phyloP scores from a whole-genome alignment of 2,113 vertebrate species.

The Epinephelus fuscoguttatus region DNA sequence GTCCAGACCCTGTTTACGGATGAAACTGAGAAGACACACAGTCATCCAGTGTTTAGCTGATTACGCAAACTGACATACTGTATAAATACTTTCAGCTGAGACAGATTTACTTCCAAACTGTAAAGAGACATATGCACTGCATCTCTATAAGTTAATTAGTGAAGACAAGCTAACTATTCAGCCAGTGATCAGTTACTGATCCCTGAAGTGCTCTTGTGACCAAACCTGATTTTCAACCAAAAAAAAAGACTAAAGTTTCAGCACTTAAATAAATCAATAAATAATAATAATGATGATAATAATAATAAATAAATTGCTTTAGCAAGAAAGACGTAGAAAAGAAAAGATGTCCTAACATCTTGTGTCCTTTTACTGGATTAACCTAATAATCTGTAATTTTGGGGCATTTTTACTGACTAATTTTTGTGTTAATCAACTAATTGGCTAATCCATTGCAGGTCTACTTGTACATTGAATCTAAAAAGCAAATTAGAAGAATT shows the following conservation, averaged over 20 bases:
- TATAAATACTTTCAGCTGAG: not conserved
- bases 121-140: not conserved
- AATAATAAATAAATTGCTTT: not conserved
- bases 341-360: not conserved
- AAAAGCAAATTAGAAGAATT: too few species aligned
- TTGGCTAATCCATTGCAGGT: too few species aligned
- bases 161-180: not conserved
- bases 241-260: not conserved
- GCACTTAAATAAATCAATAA: not conserved
- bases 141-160: not conserved
- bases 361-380: too few species aligned
- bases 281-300: too few species aligned
- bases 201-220: not conserved
- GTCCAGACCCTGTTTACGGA: constrained; percentile 97
- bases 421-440: too few species aligned
- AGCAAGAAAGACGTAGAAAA: not conserved
- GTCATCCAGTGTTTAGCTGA: not conserved
- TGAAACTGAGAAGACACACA: constrained; percentile 86
- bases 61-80: not conserved
- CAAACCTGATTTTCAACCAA: too few species aligned
- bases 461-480: too few species aligned
- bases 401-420: too few species aligned
- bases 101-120: not conserved
- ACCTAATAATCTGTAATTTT: too few species aligned
- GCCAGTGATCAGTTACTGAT: not conserved